Percentiles rank a stretch among this genome's conserved stretches.
These are phyloP conservation scores for Junonia oenone DNA, from an alignment of 2,888 invertebrate species.

Conservation along the genomic window DNA sequence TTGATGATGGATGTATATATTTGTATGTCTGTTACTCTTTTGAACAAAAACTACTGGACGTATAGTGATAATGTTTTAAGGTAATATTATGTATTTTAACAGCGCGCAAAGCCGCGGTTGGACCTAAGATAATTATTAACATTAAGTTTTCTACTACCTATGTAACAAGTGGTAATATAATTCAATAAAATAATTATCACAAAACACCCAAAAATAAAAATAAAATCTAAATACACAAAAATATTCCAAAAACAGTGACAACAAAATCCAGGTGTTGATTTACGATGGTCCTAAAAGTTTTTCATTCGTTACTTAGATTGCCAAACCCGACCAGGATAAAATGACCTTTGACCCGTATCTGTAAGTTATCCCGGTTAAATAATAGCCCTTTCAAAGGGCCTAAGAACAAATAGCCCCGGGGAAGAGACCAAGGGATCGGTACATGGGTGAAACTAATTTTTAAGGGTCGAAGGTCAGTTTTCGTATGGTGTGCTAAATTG, in stretches of 20 bases:
- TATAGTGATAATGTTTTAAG: too few species aligned
- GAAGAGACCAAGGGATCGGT: conserved; percentile 1
- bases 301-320: conserved; percentile 12
- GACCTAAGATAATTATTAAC: too few species aligned
- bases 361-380: conserved; percentile 25
- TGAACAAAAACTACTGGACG: too few species aligned
- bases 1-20: too few species aligned
- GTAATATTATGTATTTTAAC: too few species aligned
- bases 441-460: conserved; percentile 4
- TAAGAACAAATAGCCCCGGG: conserved; percentile 15
- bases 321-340: conserved; percentile 7
- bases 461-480: neutral
- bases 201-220: neutral
- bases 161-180: too few species aligned
- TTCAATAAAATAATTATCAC: too few species aligned
- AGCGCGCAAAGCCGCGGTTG: too few species aligned
- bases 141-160: too few species aligned
- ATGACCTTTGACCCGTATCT: conserved; percentile 21
- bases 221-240: neutral
- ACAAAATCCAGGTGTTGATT: conserved; percentile 4
- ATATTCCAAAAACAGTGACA: neutral
- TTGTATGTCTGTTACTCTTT: too few species aligned
- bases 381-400: conserved; percentile 21
- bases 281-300: conserved; percentile 6
- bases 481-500: neutral